phyloP scores from a whole-genome alignment of 1,140 invertebrate species.

The Atta colombica region DNA sequence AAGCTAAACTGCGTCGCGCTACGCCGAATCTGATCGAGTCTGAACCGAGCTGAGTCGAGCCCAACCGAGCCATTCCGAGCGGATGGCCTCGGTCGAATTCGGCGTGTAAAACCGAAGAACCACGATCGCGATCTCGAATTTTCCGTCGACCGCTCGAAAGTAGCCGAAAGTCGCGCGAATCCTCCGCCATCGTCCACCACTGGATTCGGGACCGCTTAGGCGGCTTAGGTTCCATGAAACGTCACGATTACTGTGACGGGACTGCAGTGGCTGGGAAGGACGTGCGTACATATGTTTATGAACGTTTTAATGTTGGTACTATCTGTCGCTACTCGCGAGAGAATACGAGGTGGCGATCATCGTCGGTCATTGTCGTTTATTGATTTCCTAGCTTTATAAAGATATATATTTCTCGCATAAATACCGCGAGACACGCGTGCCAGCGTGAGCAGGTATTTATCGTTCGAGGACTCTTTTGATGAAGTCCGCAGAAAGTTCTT shows the following conservation, averaged over 20 bases:
- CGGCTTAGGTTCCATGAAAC: background rate
- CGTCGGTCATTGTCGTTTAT: conserved; percentile 18
- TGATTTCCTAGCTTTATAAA: conserved; percentile 27
- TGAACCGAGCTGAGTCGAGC: background rate
- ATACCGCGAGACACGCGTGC: conserved; percentile 10
- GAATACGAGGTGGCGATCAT: background rate
- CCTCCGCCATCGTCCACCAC: too few species aligned
- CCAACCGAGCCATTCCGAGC: background rate
- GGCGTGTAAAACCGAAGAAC: background rate
- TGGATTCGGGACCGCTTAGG: background rate
- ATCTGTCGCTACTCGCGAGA: background rate
- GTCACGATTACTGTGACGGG: background rate
- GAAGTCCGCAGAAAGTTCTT: background rate
- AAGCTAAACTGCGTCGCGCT: conserved; percentile 3
- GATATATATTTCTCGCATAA: conserved; percentile 4
- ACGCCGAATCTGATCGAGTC: background rate
- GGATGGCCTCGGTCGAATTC: background rate
- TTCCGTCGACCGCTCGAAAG: background rate
- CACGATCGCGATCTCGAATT: background rate
- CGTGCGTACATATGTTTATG: background rate
- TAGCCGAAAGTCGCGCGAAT: background rate
- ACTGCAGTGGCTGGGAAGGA: background rate
- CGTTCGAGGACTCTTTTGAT: too few species aligned
- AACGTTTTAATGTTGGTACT: conserved; percentile 27
- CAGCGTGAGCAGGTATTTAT: background rate